Base-by-base conservation (phyloP, 2,888 invertebrate species). In the Chalcis sispes region DNA sequence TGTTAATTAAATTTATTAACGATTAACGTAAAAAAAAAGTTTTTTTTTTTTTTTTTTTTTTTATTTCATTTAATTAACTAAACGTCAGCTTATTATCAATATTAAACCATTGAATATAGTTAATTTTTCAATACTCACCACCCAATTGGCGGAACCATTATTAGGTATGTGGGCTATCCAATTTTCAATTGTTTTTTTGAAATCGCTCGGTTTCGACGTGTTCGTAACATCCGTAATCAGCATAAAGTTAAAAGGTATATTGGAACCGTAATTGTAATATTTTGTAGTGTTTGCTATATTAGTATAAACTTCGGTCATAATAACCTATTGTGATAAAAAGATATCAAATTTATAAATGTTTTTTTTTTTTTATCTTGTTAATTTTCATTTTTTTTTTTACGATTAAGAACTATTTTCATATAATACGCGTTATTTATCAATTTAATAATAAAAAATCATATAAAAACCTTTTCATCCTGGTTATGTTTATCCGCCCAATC, bases 1-100 rank as follows among this genome's bases (percentile, higher is more conserved):
- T 94, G 97, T 95, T n/a, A n/a, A 85, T 95, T 95, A 84, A 96
- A 91, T 15, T 93, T 94, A 87, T 96, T 96, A 0, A 93, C 92
- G 80, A 94, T 90, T 72, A 92, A 90, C 3, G 85, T 94, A 78
- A 92, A n/a, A n/a, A n/a, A 93, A n/a, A n/a, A n/a, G n/a, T n/a
- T n/a, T 80, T 95, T 91, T 0, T 93, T 91, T 0, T 93, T 93
- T 18, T 93, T 91, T 80, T 96, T 91, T 50, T 88, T 90, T 59
- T 93, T 91, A 85, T 96, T 95, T 81, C 95, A 95, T 86, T 96
- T 96, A 64, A 95, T 95, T 84, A 95, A 90, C 93, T 93, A 75
- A 13, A 20, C n/a, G n/a, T n/a, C n/a, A n/a, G n/a, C n/a, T n/a
- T n/a, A n/a, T n/a, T n/a, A n/a, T n/a, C n/a, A n/a, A n/a, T n/a